Base-by-base conservation (phyloP, 2,888 invertebrate genomes). In the Alitta virens region DNA sequence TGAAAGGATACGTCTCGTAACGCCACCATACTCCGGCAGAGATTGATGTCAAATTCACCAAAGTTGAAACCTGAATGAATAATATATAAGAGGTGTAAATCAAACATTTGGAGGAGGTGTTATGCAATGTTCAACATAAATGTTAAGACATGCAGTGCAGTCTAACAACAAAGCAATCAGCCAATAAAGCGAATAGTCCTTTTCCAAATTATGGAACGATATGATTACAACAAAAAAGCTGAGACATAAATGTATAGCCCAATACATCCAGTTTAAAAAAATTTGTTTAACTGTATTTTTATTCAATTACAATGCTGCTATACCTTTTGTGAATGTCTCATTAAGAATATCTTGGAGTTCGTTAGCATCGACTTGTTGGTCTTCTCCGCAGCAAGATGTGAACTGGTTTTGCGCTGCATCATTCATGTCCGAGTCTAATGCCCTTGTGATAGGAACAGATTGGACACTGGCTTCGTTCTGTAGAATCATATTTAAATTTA, bases 261-360 rank as follows among this genome's bases (percentile, higher is more conserved):
- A n/a, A n/a, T n/a, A n/a, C n/a, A n/a, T n/a, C n/a, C n/a, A n/a
- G n/a, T n/a, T n/a, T n/a, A n/a, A n/a, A n/a, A n/a, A n/a, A n/a
- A n/a, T n/a, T n/a, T n/a, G n/a, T n/a, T n/a, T n/a, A n/a, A n/a
- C n/a, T n/a, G n/a, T n/a, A n/a, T n/a, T n/a, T n/a, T 16, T n/a
- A 7, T 9, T 50, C 9, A 9, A 14, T 21, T 50, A 9, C 14
- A 7, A 23, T 23, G 18, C 51, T 23, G 21, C 1, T 2, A 51
- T 38, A 69, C 69, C 65, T 63, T 66, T 64, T 0, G 52, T 55
- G 53, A 69, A 68, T 51, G 59, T 42, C 14, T 50, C 40, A 43
- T 69, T 66, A 25, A 69, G 60, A 9, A 68, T 63, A 33, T 43
- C 50, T 25, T 49, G 42, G 18, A 69, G 55, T 57, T 69, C 69